Evolutionary conservation across 2,113 vertebrate species (phyloP).

Genomic region (Deroptyus accipitrinus): DNA sequence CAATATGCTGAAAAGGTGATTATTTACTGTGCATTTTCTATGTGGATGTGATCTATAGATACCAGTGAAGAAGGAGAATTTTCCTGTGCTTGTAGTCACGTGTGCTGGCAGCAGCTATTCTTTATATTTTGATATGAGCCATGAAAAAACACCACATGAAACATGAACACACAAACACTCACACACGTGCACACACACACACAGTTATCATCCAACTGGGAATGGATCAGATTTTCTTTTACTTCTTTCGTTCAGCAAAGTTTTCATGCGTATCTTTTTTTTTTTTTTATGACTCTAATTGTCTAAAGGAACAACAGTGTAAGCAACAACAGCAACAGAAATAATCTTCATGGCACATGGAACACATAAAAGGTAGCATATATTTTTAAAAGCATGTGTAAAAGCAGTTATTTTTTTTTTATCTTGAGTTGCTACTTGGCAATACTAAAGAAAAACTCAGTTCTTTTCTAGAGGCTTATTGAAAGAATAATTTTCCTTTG

Average conservation of each 20-base stretch:
- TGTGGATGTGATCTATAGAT: neutral
- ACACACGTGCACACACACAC: accelerated
- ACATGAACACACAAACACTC: neutral
- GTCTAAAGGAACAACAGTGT: neutral
- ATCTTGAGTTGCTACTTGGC: neutral
- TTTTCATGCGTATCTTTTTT: neutral
- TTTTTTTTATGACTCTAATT: neutral
- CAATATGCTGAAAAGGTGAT: neutral
- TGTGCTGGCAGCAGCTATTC: neutral
- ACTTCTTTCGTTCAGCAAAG: neutral
- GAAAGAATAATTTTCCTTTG: neutral
- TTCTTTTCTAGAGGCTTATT: neutral
- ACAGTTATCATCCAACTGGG: neutral
- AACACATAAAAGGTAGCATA: neutral
- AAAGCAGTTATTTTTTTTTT: neutral
- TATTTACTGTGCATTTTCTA: neutral
- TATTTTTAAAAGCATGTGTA: neutral
- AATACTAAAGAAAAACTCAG: neutral
- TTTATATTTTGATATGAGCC: neutral
- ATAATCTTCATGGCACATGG: neutral
- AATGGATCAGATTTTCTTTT: neutral
- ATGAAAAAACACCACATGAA: neutral
- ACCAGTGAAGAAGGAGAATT: neutral
- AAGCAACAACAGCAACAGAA: neutral
- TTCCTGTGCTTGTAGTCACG: neutral